These are phyloP conservation scores for Erynnis tages DNA, from an alignment of 2,888 invertebrate genomes.

Conservation along the genomic window DNA sequence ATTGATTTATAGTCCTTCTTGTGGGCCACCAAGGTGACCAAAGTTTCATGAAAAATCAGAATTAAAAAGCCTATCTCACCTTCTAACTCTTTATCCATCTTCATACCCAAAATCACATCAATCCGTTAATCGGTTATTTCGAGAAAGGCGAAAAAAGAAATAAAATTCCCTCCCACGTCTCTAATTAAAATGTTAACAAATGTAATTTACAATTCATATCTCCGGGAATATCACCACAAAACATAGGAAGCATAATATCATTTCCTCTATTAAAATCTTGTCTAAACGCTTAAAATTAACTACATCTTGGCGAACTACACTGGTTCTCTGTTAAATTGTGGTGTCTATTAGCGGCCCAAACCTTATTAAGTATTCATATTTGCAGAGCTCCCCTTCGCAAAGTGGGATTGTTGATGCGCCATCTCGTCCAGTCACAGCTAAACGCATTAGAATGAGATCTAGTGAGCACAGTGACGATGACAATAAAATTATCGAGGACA, in stretches of 20 bases:
- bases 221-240: constrained; percentile 3
- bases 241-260: constrained; percentile 6
- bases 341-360: constrained; percentile 22
- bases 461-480: constrained; percentile 1
- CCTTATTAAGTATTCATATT: constrained; percentile 24
- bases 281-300: constrained; percentile 16
- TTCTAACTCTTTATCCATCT: no score
- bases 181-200: no score
- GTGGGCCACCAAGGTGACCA: no score
- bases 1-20: no score
- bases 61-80: no score
- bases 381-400: constrained; percentile 4
- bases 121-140: no score
- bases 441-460: constrained; percentile 49
- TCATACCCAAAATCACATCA: no score
- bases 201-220: not conserved
- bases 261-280: not conserved
- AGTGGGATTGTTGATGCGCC: constrained; percentile 46
- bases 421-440: constrained; percentile 57
- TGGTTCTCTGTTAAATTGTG: constrained; percentile 17
- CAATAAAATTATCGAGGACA: constrained; percentile 13
- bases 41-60: no score
- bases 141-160: no score
- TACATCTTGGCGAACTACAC: constrained; percentile 10
- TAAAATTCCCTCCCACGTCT: no score